Base-by-base conservation (phyloP, 2,888 invertebrate genomes). In the Eupithecia exiguata region DNA sequence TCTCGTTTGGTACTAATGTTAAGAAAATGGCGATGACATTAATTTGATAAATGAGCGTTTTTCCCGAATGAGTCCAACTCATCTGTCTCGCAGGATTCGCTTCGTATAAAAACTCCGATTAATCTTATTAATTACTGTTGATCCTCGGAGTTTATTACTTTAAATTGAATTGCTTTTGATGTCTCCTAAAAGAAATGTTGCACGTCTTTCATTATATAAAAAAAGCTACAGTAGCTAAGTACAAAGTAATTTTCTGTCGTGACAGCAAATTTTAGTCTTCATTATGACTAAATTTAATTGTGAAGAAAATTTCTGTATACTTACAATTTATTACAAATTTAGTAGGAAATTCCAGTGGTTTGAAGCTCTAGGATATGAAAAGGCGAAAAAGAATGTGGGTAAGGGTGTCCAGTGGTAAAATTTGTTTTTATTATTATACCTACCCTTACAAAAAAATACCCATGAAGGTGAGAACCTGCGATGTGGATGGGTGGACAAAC, bases 81-180 rank as follows among this genome's bases (percentile, higher is more conserved):
- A 71, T 67, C 67, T 14, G 30, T 67, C 67, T 43, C 61, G 14
- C n/a, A 40, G 25, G 58, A 66, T 61, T 67, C 67, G 30, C 21
- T 71, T 66, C 43, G 67, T 67, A 30, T 25, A 74, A 76, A 76
- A 76, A 69, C 63, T 63, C 38, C 70, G 35, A 77, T 74, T 79
- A 75, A 78, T 79, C 65, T 71, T 65, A 76, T 77, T 73, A 74
- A 78, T 76, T 78, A 74, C 53, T 53, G 68, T 72, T 76, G 72
- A 77, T 77, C 74, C 72, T 63, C 62, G 38, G 65, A 74, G 72
- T 78, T 79, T 72, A 79, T 77, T 76, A 76, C 76, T 75, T 70
- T 68, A 73, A 68, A 72, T 78, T 74, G 61, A 79, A 78, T 73
- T 67, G 53, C 71, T 74, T 79, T 77, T 76, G 77, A 75, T 66